These are phyloP conservation scores for Nycticryphes semicollaris DNA, from an alignment of 2,113 vertebrate species.

Conservation along the genomic window DNA sequence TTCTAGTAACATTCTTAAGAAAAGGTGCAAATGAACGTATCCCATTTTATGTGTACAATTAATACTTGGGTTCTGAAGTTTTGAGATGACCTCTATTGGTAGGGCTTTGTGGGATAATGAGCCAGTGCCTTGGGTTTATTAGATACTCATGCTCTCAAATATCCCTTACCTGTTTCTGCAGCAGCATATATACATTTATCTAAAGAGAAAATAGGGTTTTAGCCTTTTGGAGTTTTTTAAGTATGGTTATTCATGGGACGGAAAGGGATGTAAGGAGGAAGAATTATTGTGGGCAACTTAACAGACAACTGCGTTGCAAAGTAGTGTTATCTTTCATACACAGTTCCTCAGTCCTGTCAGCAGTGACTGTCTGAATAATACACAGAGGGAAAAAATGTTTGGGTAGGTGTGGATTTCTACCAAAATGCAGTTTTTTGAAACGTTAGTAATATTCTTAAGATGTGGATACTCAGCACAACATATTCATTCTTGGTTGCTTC, in stretches of 20 bases:
- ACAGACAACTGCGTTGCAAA: background rate
- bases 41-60: background rate
- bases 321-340: background rate
- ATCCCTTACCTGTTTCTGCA: background rate
- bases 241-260: background rate
- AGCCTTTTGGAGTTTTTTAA: background rate
- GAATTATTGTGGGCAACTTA: background rate
- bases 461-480: slow-evolving; percentile 6
- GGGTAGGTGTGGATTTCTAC: background rate
- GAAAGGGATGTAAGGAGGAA: background rate
- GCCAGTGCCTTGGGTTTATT: background rate
- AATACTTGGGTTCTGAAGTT: background rate
- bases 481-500: slow-evolving; percentile 40
- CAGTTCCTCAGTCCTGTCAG: background rate
- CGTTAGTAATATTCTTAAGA: background rate
- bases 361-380: background rate
- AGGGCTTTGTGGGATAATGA: background rate
- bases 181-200: background rate
- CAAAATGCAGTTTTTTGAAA: background rate
- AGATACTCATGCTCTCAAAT: background rate
- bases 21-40: background rate
- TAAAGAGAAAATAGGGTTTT: background rate
- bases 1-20: background rate
- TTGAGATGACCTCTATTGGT: background rate
- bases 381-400: background rate